A percentile compares a stretch with the other conserved stretches of the same genome.
Evolutionary conservation across 2,113 vertebrate genomes (phyloP).

Genomic region (Loxodonta africana): DNA sequence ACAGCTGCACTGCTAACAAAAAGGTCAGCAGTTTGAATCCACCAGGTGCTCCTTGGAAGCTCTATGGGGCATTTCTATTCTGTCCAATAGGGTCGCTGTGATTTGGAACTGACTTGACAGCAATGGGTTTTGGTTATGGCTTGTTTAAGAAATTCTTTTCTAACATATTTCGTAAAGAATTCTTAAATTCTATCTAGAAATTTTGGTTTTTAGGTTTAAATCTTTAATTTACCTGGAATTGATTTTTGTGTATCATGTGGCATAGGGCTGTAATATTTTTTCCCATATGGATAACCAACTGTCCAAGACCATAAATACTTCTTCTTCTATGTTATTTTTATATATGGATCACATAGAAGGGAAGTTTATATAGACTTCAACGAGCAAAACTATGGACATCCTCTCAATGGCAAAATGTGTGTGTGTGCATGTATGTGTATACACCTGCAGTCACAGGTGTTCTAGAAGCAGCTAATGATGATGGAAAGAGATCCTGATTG

Average conservation of each 20-base stretch:
- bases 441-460: background rate
- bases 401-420: background rate
- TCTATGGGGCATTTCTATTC: no score
- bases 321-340: constrained; percentile 7
- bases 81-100: no score
- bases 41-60: no score
- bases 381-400: background rate
- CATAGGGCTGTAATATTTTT: background rate
- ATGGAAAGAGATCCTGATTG: background rate
- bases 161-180: background rate
- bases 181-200: constrained; percentile 5
- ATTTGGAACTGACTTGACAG: no score
- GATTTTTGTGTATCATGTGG: background rate
- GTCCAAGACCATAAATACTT: background rate
- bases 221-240: no score
- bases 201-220: constrained; percentile 10
- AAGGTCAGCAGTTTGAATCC: no score
- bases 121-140: no score
- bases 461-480: background rate
- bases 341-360: background rate
- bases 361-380: background rate
- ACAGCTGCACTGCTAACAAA: no score
- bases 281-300: background rate
- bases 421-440: background rate
- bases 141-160: background rate